A percentile compares a stretch with the other conserved stretches of the same genome.
These are phyloP conservation scores for Ferrisia virgata DNA, from an alignment of 2,888 invertebrate genomes.

Conservation along the genomic window DNA sequence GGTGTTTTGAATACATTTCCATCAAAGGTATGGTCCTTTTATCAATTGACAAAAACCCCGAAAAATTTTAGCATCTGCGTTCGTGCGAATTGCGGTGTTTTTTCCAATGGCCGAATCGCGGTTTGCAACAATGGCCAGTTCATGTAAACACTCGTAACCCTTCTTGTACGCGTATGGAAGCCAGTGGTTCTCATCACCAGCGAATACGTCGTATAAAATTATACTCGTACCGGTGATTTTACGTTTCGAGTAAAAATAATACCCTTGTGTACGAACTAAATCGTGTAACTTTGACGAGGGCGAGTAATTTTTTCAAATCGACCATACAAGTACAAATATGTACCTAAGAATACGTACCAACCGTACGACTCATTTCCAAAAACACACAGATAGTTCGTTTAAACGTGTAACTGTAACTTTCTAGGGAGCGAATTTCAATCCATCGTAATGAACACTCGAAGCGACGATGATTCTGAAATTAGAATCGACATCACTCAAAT, in stretches of 20 bases:
- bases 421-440: neutral
- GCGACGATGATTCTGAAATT: neutral
- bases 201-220: neutral
- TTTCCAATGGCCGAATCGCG: neutral
- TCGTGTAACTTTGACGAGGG: too few relatives aligned
- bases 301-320: too few relatives aligned
- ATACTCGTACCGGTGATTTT: too few relatives aligned
- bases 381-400: neutral
- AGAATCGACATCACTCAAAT: neutral
- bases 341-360: too few relatives aligned
- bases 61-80: conserved; percentile 29
- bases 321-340: too few relatives aligned
- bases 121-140: neutral
- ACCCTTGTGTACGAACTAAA: too few relatives aligned
- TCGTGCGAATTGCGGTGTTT: conserved; percentile 16
- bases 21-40: neutral
- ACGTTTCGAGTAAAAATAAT: too few relatives aligned
- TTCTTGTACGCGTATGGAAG: neutral
- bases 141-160: conserved; percentile 27
- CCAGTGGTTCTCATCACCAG: neutral
- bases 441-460: neutral
- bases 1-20: conserved; percentile 31
- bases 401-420: neutral
- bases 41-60: neutral
- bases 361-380: too few relatives aligned